Base-by-base conservation (phyloP, 2,113 vertebrate genomes). In the Python bivittatus region DNA sequence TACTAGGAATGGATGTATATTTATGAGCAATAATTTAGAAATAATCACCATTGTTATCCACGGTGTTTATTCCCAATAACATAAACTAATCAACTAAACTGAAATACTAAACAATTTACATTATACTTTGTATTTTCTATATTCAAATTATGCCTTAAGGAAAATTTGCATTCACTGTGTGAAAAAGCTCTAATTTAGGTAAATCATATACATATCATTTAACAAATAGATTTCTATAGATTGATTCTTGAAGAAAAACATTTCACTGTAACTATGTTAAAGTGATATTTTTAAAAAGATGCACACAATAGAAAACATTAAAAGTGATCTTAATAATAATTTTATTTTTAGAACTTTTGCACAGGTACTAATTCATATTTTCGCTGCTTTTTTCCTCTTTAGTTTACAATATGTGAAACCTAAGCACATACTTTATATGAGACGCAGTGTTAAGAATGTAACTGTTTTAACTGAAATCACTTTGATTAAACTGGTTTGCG, bases 131-230 rank as follows among this genome's bases (percentile, higher is more conserved):
- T 88, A 92, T 93, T 92, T 93, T 92, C 89, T 84, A 33, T 93
- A 60, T 95, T 95, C 5, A 92, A 93, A 86, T 91, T 60, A 93
- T 90, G 29, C 53, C 0, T 86, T 91, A 5, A 93, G 87, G 68
- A 94, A 54, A 91, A 93, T 38, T 92, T 92, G 72, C 90, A 95
- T 83, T 60, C n/a, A 94, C 94, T 90, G 89, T 93, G 91, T 94
- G 93, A 88, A 93, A 84, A 93, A 86, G 79, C 58, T 15, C 92
- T 94, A 86, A 64, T 92, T 93, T 72, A 53, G 94, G 90, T 11
- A 96, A 97, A 97, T 96, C 95, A 94, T 4, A 96, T n/a, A n/a
- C n/a, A n/a, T 6, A 54, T 89, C 11, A 68, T 88, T 93, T 93
- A 91, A 92, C 93, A 97, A 96, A 94, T 96, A 95, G 27, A 0